Percentiles rank a stretch among this genome's conserved stretches.
These are phyloP conservation scores for Parthenolecanium corni DNA, from an alignment of 2,888 invertebrate species.

Conservation along the genomic window DNA sequence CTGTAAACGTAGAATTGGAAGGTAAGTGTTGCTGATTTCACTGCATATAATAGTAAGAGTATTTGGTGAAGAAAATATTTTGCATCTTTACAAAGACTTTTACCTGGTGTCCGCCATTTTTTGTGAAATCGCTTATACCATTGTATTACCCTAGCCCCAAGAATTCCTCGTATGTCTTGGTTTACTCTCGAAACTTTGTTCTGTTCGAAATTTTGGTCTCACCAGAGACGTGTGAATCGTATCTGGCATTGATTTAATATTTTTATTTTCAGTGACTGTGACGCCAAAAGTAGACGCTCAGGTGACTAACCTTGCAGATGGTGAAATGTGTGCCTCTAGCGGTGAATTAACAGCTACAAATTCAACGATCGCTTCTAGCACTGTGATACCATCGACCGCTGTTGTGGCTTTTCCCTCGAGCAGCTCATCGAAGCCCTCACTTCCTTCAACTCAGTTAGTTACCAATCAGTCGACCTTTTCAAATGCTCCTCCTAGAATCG, in stretches of 20 bases:
- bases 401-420: slow-evolving; percentile 43
- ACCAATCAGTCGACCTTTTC: slow-evolving; percentile 36
- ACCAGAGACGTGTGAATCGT: no score
- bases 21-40: slow-evolving; percentile 35
- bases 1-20: slow-evolving; percentile 45
- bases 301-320: slow-evolving; percentile 41
- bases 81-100: no score
- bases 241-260: no score
- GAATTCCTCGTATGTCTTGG: no score
- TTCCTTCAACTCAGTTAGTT: slow-evolving; percentile 28
- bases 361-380: slow-evolving; percentile 30
- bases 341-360: slow-evolving; percentile 21
- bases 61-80: no score
- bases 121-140: no score
- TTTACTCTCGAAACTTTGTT: no score
- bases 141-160: no score
- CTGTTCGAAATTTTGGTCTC: no score
- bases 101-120: no score
- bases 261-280: slow-evolving; percentile 44
- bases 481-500: slow-evolving; percentile 43
- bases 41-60: no score
- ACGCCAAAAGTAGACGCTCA: slow-evolving; percentile 47
- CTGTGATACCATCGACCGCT: slow-evolving; percentile 45
- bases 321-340: slow-evolving; percentile 35
- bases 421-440: slow-evolving; percentile 29